Evolutionary conservation across 2,113 vertebrate species (phyloP).

Genomic region (Cyanoramphus novaezelandiae): DNA sequence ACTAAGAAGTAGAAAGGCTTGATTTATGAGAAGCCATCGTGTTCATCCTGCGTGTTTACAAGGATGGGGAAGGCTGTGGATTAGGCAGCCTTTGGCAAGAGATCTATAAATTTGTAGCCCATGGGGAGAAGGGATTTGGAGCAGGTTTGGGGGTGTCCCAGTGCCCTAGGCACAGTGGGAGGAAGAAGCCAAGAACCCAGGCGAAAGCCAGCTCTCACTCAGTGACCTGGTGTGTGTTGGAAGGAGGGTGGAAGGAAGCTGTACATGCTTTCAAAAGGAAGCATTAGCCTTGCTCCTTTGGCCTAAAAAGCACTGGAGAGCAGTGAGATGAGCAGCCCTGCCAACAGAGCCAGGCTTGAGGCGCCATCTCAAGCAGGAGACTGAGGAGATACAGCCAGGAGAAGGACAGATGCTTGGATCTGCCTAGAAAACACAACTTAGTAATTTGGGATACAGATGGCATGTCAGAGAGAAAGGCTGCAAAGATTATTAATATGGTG

Average conservation of each 20-base stretch:
- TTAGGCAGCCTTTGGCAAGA: neutral
- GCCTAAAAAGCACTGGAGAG: neutral
- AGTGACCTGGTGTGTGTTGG: neutral
- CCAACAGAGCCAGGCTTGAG: accelerated
- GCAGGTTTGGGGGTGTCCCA: neutral
- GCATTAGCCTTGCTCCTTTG: neutral
- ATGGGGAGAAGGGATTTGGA: neutral
- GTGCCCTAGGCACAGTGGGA: neutral
- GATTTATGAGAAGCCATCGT: neutral
- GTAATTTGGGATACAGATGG: neutral
- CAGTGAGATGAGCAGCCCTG: neutral
- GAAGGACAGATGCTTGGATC: neutral
- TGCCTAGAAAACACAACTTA: neutral
- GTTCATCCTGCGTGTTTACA: neutral
- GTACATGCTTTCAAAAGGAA: neutral
- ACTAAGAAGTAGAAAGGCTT: neutral
- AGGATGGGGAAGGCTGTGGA: neutral
- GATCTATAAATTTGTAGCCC: neutral
- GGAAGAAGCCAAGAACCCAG: neutral
- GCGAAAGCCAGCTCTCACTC: neutral
- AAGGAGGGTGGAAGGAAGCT: neutral
- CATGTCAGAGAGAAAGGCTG: neutral
- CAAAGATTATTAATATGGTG: neutral
- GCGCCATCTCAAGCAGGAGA: neutral
- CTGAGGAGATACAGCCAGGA: neutral